phyloP scores from a whole-genome alignment of 2,113 vertebrate genomes.

The Amphiprion ocellaris region DNA sequence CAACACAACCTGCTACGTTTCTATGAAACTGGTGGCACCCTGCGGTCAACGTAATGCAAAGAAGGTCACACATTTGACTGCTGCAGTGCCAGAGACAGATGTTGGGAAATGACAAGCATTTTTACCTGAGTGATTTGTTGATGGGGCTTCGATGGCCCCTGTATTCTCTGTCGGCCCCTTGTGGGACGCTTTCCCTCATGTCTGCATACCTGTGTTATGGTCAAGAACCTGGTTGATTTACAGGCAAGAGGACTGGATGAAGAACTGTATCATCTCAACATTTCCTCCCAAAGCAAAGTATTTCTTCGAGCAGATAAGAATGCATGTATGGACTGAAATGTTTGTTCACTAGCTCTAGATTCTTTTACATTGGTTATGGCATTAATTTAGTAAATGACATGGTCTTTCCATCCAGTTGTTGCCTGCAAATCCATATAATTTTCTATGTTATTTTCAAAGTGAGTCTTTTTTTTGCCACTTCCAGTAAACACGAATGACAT shows the following conservation, averaged over 20 bases:
- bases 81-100: slow-evolving; percentile 52
- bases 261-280: slow-evolving; percentile 17
- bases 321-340: neutral
- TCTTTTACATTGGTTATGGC: neutral
- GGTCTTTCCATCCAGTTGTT: neutral
- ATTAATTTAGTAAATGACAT: neutral
- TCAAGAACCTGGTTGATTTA: slow-evolving; percentile 56
- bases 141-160: slow-evolving; percentile 14
- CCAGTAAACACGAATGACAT: neutral
- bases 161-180: slow-evolving; percentile 26
- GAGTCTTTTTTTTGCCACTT: slow-evolving; percentile 12
- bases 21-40: slow-evolving; percentile 26
- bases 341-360: neutral
- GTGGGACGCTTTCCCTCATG: slow-evolving; percentile 26
- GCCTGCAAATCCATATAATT: neutral
- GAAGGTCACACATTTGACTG: slow-evolving; percentile 33
- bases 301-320: neutral
- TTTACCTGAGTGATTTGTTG: slow-evolving; percentile 75
- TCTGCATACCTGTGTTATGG: slow-evolving; percentile 47
- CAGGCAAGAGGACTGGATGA: slow-evolving; percentile 3
- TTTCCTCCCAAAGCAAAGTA: slow-evolving; percentile 14
- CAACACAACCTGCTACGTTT: slow-evolving; percentile 1
- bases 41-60: slow-evolving; percentile 28
- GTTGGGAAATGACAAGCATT: slow-evolving; percentile 69
- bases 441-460: neutral